A percentile compares a stretch with the other conserved stretches of the same genome.
phyloP scores from a whole-genome alignment of 2,113 vertebrate species.

The Himantopus leucocephalus region DNA sequence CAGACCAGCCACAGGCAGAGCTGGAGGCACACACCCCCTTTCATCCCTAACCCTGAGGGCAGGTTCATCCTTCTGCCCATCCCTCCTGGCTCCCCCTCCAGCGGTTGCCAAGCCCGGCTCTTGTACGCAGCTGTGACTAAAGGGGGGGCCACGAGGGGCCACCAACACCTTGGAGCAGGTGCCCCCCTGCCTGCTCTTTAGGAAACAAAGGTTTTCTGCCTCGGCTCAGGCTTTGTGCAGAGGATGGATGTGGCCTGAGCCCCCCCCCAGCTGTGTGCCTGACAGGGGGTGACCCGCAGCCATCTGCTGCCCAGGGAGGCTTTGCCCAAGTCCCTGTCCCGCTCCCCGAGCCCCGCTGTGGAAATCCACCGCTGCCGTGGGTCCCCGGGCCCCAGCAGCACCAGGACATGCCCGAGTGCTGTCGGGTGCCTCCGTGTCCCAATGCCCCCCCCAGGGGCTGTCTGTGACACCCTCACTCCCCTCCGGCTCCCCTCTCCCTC shows the following conservation, averaged over 20 bases:
- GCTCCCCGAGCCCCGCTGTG: not conserved
- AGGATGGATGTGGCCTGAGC: fast-evolving
- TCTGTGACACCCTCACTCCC: fast-evolving
- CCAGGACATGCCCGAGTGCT: not conserved
- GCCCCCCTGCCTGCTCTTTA: too few relatives aligned
- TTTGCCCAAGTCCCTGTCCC: not conserved
- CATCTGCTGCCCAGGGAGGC: too few relatives aligned
- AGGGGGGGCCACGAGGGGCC: not conserved
- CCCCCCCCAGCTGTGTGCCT: fast-evolving
- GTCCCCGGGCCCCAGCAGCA: not conserved
- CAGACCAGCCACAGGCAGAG: not conserved
- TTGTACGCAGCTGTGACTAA: too few relatives aligned
- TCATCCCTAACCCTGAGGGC: not conserved
- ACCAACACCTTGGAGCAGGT: not conserved
- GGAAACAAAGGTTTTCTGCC: not conserved
- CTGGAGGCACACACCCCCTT: too few relatives aligned
- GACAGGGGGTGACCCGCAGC: not conserved
- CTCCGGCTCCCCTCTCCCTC: fast-evolving
- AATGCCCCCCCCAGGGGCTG: too few relatives aligned
- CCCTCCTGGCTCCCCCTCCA: not conserved
- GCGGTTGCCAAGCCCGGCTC: not conserved
- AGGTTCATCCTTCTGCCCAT: too few relatives aligned
- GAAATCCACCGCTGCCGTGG: too few relatives aligned
- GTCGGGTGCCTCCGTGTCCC: too few relatives aligned
- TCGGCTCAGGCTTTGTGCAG: fast-evolving